Evolutionary conservation across 1,140 invertebrate species (phyloP), one percentile per base, ranked within the genome.

Genomic region (Bombus pyrosoma): DNA sequence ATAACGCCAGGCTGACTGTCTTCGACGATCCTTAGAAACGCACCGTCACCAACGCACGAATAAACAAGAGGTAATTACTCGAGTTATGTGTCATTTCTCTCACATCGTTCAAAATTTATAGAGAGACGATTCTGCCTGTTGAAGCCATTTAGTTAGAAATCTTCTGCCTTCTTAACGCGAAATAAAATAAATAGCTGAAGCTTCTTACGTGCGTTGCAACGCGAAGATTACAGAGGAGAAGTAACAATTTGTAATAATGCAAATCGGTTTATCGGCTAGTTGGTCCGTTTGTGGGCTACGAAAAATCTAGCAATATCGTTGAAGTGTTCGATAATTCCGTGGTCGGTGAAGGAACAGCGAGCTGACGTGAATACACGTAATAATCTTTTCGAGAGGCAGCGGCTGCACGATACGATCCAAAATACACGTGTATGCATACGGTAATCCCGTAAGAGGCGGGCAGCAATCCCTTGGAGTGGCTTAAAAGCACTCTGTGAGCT

Each of bases 391-490:
- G 53, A 77, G 64, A 32, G 81, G 71, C 25, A 53, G 12, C 25
- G 34, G 80, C 22, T 32, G 28, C 47, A 32, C 39, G 25, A 43
- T 62, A 73, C 43, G 79, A 74, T 57, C 41, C 25, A 39, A 79
- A 89, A 69, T 89, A 81, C 41, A 73, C 34, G 39, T 73, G 28
- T 77, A 53, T 68, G n/a, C 41, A 66, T 64, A 66, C 66, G n/a
- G 59, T 82, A 88, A 86, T 88, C 85, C 81, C 32, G 22, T 80
- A 85, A 79, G 53, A 80, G 83, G 71, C 53, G 81, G 81, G 15
- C 39, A 43, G 69, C 80, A 72, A 88, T 87, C 74, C 85, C 64
- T 77, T 78, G 22, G 75, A 88, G 39, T 78, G 57, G 79, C 64
- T 76, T 39, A 69, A 86, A 88, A 78, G 69, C 72, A 88, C 73